Conservation (phyloP, 2,888 invertebrate genomes). For the Sphaerophoria taeniata region DNA sequence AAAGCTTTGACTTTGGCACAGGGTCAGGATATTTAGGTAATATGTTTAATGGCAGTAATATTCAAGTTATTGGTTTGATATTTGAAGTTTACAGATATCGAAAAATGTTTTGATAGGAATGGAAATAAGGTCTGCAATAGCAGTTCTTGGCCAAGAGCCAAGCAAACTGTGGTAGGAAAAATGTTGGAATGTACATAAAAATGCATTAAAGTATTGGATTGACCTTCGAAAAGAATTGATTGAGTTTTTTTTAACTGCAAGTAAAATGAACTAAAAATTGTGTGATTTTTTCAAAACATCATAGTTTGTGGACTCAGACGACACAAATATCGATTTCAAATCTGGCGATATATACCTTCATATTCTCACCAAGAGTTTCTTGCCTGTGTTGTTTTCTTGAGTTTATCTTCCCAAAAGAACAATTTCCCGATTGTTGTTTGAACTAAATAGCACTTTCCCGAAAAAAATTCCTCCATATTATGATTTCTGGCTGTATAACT, state of each 20-base stretch:
- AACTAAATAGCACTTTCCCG: too few relatives aligned
- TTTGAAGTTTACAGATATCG: neutral
- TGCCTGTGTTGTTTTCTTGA: too few relatives aligned
- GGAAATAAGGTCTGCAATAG: constrained; percentile 3
- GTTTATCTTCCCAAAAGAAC: too few relatives aligned
- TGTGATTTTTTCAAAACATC: too few relatives aligned
- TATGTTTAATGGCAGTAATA: constrained; percentile 36
- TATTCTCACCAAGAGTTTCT: too few relatives aligned
- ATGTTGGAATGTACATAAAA: neutral
- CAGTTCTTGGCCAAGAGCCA: constrained; percentile 19
- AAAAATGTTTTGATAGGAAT: constrained; percentile 14
- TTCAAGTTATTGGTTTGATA: constrained; percentile 34
- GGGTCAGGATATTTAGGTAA: constrained; percentile 27
- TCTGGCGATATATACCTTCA: too few relatives aligned
- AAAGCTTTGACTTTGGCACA: constrained; percentile 44
- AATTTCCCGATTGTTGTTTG: too few relatives aligned
- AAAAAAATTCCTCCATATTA: too few relatives aligned
- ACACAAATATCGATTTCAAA: too few relatives aligned
- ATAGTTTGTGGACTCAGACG: too few relatives aligned
- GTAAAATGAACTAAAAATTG: too few relatives aligned
- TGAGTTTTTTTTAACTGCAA: neutral
- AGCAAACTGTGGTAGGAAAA: neutral
- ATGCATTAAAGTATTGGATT: neutral
- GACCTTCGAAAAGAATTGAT: neutral
- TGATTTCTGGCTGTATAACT: too few relatives aligned